A percentile compares a stretch with the other conserved stretches of the same genome.
phyloP scores from a whole-genome alignment of 2,797 vertebrate species.

The Australoheros facetus region DNA sequence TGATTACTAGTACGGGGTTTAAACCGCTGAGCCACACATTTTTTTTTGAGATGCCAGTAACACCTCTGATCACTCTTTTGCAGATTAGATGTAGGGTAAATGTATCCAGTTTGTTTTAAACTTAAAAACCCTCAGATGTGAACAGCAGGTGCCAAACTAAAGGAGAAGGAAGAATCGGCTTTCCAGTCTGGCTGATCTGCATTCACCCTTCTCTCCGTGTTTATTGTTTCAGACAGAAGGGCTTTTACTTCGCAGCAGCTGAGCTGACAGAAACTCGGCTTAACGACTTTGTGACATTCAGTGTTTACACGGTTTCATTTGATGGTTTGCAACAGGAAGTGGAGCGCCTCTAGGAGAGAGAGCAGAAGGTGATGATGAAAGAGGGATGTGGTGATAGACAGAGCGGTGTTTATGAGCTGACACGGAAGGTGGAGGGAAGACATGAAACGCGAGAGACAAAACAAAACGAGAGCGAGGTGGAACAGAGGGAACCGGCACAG shows the following conservation, averaged over 20 bases:
- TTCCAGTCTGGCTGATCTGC: neutral
- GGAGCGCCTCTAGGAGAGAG: neutral
- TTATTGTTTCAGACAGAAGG: neutral
- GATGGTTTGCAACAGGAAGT: neutral
- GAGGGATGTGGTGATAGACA: constrained; percentile 3
- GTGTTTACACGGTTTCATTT: constrained; percentile 6
- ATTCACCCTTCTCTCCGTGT: neutral
- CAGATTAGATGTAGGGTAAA: neutral
- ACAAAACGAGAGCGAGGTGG: constrained; percentile 29
- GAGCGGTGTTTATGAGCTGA: constrained; percentile 1
- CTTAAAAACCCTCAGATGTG: neutral
- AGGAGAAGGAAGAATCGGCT: neutral
- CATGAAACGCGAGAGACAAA: neutral
- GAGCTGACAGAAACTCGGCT: neutral
- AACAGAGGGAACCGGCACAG: constrained; percentile 28
- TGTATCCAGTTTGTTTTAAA: neutral
- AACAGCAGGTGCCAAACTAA: neutral
- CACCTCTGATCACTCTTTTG: neutral
- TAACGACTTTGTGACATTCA: neutral
- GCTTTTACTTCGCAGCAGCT: neutral
- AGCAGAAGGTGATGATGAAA: constrained; percentile 17
- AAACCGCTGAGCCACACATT: neutral
- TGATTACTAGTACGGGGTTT: neutral
- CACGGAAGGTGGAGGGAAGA: constrained; percentile 16
- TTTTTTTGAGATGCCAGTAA: neutral